Evolutionary conservation across 2,797 vertebrate species (phyloP).

Genomic region (Sus cebifrons): DNA sequence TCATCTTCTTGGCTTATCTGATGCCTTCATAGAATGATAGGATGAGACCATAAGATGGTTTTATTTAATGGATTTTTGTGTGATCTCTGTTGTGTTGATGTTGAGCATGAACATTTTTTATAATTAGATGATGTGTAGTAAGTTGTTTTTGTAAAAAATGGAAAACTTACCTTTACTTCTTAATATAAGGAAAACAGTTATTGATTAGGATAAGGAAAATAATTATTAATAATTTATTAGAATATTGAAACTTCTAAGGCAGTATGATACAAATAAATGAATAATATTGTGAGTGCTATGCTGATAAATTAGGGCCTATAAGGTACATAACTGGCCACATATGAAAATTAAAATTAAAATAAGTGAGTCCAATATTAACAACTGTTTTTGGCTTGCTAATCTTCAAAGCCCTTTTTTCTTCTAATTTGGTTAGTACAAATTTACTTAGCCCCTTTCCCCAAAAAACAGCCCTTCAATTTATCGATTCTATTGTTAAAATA

Average conservation of each 20-base stretch:
- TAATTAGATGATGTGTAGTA: background rate
- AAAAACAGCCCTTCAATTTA: background rate
- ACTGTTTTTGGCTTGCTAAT: background rate
- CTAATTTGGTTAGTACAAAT: background rate
- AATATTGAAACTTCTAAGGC: background rate
- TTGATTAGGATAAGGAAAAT: no score
- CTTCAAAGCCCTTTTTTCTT: background rate
- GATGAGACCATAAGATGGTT: background rate
- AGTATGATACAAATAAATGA: background rate
- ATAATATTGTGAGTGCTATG: background rate
- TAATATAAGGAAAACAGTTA: background rate
- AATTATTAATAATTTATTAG: background rate
- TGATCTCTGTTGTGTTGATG: background rate
- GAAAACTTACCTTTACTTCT: background rate
- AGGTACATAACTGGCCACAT: background rate
- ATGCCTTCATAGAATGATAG: background rate
- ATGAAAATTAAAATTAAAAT: slow-evolving; percentile 26
- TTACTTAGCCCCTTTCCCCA: background rate
- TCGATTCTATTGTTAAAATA: slow-evolving; percentile 9
- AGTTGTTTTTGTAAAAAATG: slow-evolving; percentile 16
- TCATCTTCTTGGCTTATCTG: background rate
- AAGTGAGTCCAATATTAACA: background rate
- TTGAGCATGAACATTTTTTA: background rate
- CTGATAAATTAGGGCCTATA: background rate
- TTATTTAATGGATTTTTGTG: background rate